Evolutionary conservation across 2,797 vertebrate genomes (phyloP).

Genomic region (Columba guinea): DNA sequence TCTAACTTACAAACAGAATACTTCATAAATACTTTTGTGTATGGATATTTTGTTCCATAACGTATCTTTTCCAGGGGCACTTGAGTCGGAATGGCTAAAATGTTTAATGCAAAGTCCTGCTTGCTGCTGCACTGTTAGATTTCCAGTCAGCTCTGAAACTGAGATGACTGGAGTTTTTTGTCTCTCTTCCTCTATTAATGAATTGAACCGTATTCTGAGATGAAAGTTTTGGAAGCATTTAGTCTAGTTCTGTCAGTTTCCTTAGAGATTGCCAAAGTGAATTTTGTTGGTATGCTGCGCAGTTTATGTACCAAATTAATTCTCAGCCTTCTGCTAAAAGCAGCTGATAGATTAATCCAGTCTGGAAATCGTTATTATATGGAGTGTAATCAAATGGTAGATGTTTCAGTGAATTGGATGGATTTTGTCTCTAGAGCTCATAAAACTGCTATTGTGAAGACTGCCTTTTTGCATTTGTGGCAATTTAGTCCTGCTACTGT

Average conservation of each 20-base stretch:
- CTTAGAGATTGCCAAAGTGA: background rate
- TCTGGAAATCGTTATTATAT: background rate
- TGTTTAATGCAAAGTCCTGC: background rate
- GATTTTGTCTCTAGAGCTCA: background rate
- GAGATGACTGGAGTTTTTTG: background rate
- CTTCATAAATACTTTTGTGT: background rate
- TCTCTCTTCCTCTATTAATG: background rate
- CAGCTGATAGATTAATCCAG: background rate
- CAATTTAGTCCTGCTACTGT: background rate
- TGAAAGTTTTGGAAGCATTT: background rate
- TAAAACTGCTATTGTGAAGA: background rate
- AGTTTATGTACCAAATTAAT: background rate
- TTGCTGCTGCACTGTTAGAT: background rate
- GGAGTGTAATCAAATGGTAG: background rate
- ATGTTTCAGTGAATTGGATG: background rate
- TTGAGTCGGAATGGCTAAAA: background rate
- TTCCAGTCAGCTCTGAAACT: background rate
- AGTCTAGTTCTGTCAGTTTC: background rate
- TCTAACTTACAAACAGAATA: background rate
- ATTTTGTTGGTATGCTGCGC: background rate
- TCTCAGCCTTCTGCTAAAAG: background rate
- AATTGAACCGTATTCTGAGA: background rate
- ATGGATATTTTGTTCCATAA: background rate
- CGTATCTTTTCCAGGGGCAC: background rate
- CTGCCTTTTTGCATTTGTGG: background rate